Percentiles rank a stretch among this genome's conserved stretches.
Evolutionary conservation across 2,113 vertebrate species (phyloP).

Genomic region (Aegotheles bennettii): DNA sequence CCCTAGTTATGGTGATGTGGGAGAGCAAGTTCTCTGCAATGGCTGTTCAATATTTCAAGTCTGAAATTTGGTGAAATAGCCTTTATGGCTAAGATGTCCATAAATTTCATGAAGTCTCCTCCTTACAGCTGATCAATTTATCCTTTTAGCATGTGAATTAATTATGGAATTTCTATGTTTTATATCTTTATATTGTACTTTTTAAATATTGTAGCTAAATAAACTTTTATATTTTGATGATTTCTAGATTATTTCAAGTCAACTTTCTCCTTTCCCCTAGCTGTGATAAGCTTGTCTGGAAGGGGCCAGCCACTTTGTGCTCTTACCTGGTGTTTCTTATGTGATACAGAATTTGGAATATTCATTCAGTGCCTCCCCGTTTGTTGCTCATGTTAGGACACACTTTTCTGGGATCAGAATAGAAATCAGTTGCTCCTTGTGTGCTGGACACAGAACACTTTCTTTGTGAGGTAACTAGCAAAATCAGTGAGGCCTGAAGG

Average conservation of each 20-base stretch:
- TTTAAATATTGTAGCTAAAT: conserved; percentile 55
- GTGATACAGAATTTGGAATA: not conserved
- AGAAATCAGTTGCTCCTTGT: not conserved
- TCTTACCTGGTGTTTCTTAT: not conserved
- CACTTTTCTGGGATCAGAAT: not conserved
- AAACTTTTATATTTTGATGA: conserved; percentile 64
- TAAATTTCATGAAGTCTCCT: not conserved
- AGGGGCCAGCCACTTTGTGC: not conserved
- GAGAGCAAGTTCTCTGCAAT: conserved; percentile 69
- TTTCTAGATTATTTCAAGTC: not conserved
- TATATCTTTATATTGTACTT: conserved; percentile 54
- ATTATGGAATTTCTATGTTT: not conserved
- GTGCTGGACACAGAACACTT: not conserved
- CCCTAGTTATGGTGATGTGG: conserved; percentile 59
- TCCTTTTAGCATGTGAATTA: not conserved
- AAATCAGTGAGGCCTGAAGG: not conserved
- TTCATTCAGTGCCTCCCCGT: not conserved
- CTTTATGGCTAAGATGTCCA: not conserved
- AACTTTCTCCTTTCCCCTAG: not conserved
- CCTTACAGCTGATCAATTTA: not conserved
- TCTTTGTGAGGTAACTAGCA: not conserved
- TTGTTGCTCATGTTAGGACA: not conserved
- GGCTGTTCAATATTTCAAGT: conserved; percentile 70
- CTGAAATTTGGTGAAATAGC: conserved; percentile 38
- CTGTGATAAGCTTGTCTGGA: not conserved